Conservation (phyloP, 2,113 vertebrate genomes). For the Lophochroa leadbeateri region DNA sequence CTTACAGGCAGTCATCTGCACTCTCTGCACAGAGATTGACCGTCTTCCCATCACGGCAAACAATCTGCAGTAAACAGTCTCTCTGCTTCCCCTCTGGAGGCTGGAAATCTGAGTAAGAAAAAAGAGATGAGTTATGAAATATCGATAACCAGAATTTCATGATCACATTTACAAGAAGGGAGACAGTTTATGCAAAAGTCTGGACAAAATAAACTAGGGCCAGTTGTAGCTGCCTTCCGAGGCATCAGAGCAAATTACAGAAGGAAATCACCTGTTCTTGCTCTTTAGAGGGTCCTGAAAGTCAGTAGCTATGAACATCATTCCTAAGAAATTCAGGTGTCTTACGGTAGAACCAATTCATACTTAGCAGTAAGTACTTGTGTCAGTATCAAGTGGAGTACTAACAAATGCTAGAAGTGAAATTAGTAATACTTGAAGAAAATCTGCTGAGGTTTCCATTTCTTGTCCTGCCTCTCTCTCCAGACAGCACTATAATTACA, state of each 20-base stretch:
- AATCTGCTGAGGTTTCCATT: neutral
- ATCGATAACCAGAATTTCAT: neutral
- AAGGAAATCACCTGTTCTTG: neutral
- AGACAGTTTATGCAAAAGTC: neutral
- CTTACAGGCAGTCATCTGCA: slow-evolving; percentile 93
- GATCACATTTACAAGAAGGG: neutral
- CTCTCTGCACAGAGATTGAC: slow-evolving; percentile 93
- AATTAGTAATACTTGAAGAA: neutral
- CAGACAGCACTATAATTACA: neutral
- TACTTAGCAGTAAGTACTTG: neutral
- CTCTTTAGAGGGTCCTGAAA: neutral
- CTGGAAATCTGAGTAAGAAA: slow-evolving; percentile 80
- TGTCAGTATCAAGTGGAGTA: neutral
- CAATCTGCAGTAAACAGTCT: slow-evolving; percentile 89
- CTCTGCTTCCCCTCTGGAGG: slow-evolving; percentile 89
- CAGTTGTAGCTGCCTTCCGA: neutral
- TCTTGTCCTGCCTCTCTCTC: neutral
- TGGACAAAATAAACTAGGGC: neutral
- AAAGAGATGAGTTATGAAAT: neutral
- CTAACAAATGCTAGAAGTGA: neutral
- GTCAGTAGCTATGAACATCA: neutral
- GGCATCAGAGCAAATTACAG: neutral
- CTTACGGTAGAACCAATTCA: neutral
- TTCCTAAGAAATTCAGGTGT: neutral
- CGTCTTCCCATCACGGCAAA: slow-evolving; percentile 90